Conservation (phyloP, 2,888 invertebrate genomes). For the Drosophila pseudotalamancana region DNA sequence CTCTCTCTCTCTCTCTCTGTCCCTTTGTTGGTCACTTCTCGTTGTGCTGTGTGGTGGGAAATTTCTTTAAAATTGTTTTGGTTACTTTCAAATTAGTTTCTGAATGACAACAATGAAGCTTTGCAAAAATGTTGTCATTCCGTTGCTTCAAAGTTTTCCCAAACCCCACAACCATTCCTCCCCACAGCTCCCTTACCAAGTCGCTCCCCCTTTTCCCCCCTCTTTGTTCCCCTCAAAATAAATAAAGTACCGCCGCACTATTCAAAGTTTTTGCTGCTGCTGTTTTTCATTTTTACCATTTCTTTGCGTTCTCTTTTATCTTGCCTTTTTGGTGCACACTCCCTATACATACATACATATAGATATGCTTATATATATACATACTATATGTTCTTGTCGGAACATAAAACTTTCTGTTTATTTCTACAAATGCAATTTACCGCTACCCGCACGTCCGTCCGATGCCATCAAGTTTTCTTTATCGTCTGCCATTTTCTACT, state of each 20-base stretch:
- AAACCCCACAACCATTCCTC: constrained; percentile 2
- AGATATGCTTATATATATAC: constrained; percentile 5
- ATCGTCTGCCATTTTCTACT: constrained; percentile 75
- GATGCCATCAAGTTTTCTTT: constrained; percentile 56
- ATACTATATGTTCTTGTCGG: constrained; percentile 29
- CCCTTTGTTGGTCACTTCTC: constrained; percentile 24
- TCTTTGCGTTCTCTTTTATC: constrained; percentile 54
- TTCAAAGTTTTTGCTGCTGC: constrained; percentile 61
- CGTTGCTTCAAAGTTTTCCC: constrained; percentile 73
- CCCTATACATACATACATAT: constrained; percentile 7
- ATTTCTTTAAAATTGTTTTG: constrained; percentile 82
- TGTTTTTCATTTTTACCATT: constrained; percentile 63
- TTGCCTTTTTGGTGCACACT: constrained; percentile 44
- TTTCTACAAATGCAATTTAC: constrained; percentile 77
- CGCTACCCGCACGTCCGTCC: constrained; percentile 44
- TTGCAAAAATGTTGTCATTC: constrained; percentile 82
- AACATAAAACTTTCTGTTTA: constrained; percentile 74
- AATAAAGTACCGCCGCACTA: constrained; percentile 50
- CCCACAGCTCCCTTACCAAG: background rate
- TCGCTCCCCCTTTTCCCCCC: background rate
- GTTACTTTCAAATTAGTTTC: constrained; percentile 82
- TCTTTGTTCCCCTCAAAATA: background rate
- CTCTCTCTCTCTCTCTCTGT: background rate
- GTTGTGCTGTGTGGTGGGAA: constrained; percentile 68
- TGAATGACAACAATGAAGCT: constrained; percentile 78